A percentile compares a stretch with the other conserved stretches of the same genome.
phyloP scores from a whole-genome alignment of 2,888 invertebrate genomes.

The Alviniconcha strummeri region DNA sequence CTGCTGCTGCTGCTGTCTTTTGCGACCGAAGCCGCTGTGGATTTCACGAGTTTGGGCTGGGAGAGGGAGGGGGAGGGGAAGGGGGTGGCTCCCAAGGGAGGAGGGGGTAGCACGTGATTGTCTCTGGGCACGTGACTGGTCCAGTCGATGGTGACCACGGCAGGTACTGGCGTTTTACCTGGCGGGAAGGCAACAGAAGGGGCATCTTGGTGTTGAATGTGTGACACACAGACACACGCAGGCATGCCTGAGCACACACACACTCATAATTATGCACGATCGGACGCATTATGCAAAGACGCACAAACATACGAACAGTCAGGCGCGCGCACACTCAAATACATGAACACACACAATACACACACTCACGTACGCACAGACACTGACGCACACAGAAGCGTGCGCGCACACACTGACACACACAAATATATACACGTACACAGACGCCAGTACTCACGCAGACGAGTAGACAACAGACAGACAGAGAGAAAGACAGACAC shows the following conservation, averaged over 20 bases:
- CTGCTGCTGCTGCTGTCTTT: neutral
- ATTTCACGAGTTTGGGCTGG: neutral
- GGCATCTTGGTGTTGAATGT: neutral
- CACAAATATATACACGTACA: too few relatives aligned
- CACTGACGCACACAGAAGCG: too few relatives aligned
- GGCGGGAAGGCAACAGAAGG: neutral
- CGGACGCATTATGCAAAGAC: too few relatives aligned
- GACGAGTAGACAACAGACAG: too few relatives aligned
- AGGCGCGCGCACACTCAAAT: too few relatives aligned
- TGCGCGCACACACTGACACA: too few relatives aligned
- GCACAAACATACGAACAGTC: too few relatives aligned
- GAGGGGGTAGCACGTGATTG: slow-evolving; percentile 7
- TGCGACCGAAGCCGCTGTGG: neutral
- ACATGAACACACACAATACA: too few relatives aligned
- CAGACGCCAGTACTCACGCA: too few relatives aligned
- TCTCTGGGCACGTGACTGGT: slow-evolving; percentile 20
- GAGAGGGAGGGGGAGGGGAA: neutral
- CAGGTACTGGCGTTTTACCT: neutral
- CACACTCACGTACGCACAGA: too few relatives aligned
- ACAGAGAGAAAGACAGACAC: too few relatives aligned
- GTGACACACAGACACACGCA: neutral
- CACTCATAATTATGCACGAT: neutral
- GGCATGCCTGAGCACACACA: neutral
- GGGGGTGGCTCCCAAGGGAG: neutral
- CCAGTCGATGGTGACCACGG: slow-evolving; percentile 9